Conservation (phyloP, 37 sponge, comb jelly and placozoan species). For the Bolinopsis microptera region DNA sequence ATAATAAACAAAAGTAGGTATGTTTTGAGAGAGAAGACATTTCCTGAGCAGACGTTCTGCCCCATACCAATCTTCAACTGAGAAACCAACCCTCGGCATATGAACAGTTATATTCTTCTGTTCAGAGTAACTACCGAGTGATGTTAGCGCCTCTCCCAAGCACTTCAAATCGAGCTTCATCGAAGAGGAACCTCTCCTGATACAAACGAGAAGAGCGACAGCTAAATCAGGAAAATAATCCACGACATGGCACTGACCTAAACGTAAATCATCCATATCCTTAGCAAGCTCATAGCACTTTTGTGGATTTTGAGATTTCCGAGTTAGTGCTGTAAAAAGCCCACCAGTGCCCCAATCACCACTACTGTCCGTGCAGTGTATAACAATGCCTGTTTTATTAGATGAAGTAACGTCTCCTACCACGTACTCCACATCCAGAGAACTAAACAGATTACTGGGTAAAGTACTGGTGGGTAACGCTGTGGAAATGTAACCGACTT, state of each 20-base stretch:
- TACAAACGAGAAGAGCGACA: slow-evolving; percentile 29
- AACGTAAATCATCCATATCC: slow-evolving; percentile 24
- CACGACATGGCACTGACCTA: slow-evolving; percentile 19
- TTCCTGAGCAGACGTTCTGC: background rate
- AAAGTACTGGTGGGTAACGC: background rate
- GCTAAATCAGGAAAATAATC: background rate
- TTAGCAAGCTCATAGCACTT: slow-evolving; percentile 51
- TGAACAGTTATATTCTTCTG: background rate
- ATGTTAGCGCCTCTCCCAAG: background rate
- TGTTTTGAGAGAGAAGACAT: background rate
- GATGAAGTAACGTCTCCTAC: slow-evolving; percentile 10
- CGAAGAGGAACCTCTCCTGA: background rate
- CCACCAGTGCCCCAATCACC: slow-evolving; percentile 14
- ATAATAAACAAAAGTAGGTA: slow-evolving; percentile 1
- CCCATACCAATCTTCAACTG: slow-evolving; percentile 3
- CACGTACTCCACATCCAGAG: slow-evolving; percentile 7
- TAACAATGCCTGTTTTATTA: background rate
- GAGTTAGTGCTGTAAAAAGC: background rate
- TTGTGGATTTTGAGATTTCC: background rate
- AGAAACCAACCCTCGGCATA: slow-evolving; percentile 27
- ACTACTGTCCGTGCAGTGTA: slow-evolving; percentile 4
- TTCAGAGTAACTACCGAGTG: background rate
- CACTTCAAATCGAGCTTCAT: background rate
- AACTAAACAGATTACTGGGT: background rate
- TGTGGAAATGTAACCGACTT: background rate